Percentiles rank a stretch among this genome's conserved stretches.
phyloP scores from a whole-genome alignment of 2,797 vertebrate genomes.

The Micromesistius poutassou region DNA sequence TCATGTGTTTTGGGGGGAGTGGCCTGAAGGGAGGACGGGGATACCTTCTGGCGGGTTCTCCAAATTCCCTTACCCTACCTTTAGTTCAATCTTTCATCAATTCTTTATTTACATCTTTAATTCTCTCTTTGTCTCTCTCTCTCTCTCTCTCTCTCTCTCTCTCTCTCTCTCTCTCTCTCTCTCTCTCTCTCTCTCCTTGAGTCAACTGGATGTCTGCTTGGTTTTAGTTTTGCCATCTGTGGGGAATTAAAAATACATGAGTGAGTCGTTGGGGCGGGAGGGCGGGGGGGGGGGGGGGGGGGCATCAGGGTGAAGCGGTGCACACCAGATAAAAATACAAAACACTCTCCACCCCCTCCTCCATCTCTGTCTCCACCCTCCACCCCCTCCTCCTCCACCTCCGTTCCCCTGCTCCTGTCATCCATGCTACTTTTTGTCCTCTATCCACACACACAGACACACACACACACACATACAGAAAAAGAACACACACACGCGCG shows the following conservation, averaged over 20 bases:
- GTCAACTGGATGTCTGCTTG: slow-evolving; percentile 23
- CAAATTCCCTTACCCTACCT: background rate
- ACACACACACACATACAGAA: background rate
- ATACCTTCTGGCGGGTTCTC: too few species aligned
- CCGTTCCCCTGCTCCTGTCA: background rate
- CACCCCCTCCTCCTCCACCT: too few species aligned
- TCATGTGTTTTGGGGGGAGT: too few species aligned
- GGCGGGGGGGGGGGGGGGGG: too few species aligned
- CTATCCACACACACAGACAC: background rate
- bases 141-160: too few species aligned
- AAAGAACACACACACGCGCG: too few species aligned
- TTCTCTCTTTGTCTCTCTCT: background rate
- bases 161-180: too few species aligned
- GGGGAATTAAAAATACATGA: slow-evolving; percentile 48
- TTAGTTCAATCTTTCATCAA: background rate
- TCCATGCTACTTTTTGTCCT: background rate
- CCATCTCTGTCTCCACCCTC: too few species aligned
- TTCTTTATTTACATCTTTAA: background rate
- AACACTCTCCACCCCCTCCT: background rate
- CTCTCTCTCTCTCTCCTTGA: too few species aligned
- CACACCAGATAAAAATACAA: slow-evolving; percentile 31
- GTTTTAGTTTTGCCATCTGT: slow-evolving; percentile 33
- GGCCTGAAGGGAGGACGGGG: too few species aligned
- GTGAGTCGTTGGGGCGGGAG: too few species aligned
- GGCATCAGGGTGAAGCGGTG: background rate